phyloP scores from a whole-genome alignment of 2,888 invertebrate genomes.

The Cetonia aurata region DNA sequence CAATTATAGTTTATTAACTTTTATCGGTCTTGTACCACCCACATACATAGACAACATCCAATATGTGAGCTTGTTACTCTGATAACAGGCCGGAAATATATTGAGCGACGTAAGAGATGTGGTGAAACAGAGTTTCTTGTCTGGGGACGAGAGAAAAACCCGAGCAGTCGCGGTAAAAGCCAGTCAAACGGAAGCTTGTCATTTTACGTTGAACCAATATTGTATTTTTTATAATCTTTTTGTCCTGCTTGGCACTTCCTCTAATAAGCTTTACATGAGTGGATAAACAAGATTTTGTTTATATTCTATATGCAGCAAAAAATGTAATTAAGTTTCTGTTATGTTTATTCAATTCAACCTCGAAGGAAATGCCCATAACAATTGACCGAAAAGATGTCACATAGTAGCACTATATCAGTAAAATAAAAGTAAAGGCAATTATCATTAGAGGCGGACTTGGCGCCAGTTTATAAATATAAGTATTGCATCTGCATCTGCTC shows the following conservation, averaged over 20 bases:
- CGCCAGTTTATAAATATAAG: too few relatives aligned
- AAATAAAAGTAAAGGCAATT: too few relatives aligned
- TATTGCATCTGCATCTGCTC: too few relatives aligned
- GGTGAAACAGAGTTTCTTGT: background rate
- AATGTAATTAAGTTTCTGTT: too few relatives aligned
- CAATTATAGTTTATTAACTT: background rate
- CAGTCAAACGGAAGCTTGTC: conserved; percentile 15
- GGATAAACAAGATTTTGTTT: background rate
- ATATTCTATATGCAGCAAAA: too few relatives aligned
- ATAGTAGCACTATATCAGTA: too few relatives aligned
- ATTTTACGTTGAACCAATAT: conserved; percentile 10
- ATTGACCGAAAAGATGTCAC: too few relatives aligned
- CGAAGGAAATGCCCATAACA: too few relatives aligned
- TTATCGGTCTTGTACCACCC: background rate
- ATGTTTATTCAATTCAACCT: too few relatives aligned
- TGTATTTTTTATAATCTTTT: background rate
- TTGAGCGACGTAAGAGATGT: background rate
- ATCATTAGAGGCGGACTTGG: too few relatives aligned
- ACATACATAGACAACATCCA: background rate
- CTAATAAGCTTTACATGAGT: background rate
- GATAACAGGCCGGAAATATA: background rate
- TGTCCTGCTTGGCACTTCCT: background rate
- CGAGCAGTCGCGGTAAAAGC: conserved; percentile 10
- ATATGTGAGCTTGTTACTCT: background rate
- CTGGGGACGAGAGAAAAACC: conserved; percentile 7